These are phyloP conservation scores for Acrossocheilus wenchowensis DNA, from an alignment of 2,797 vertebrate species.

Conservation along the genomic window DNA sequence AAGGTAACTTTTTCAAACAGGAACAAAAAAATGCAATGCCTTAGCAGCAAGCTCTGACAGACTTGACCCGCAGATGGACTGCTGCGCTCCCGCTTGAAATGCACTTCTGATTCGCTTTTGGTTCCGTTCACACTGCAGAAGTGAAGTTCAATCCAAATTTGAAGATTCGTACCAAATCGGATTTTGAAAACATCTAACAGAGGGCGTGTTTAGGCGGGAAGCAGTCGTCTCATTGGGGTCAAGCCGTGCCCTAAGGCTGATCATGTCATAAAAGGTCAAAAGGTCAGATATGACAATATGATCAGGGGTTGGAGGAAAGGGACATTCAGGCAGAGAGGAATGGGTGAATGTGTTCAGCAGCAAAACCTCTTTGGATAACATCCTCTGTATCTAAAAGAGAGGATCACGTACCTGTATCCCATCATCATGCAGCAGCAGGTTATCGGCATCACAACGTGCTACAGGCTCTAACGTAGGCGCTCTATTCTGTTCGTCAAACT, in stretches of 20 bases:
- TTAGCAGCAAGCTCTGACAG: slow-evolving; percentile 77
- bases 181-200: slow-evolving; percentile 18
- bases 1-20: slow-evolving; percentile 72
- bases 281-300: slow-evolving; percentile 76
- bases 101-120: background rate
- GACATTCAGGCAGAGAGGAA: slow-evolving; percentile 73
- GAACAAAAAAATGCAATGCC: slow-evolving; percentile 76
- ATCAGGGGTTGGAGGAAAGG: slow-evolving; percentile 64
- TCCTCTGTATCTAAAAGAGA: slow-evolving; percentile 75
- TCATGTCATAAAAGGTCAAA: slow-evolving; percentile 76
- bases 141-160: slow-evolving; percentile 9
- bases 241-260: slow-evolving; percentile 81
- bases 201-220: slow-evolving; percentile 11
- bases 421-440: slow-evolving; percentile 82
- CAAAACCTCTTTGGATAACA: slow-evolving; percentile 78
- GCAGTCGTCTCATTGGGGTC: slow-evolving; percentile 65
- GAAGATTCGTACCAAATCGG: background rate
- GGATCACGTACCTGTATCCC: slow-evolving; percentile 85
- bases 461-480: slow-evolving; percentile 68
- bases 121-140: background rate
- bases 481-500: slow-evolving; percentile 51
- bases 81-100: slow-evolving; percentile 21
- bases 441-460: slow-evolving; percentile 75
- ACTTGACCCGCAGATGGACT: slow-evolving; percentile 71
- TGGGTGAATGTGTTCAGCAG: slow-evolving; percentile 78